A percentile compares a stretch with the other conserved stretches of the same genome.
Evolutionary conservation across 2,797 vertebrate genomes (phyloP).

Genomic region (Adrianichthys oophorus): DNA sequence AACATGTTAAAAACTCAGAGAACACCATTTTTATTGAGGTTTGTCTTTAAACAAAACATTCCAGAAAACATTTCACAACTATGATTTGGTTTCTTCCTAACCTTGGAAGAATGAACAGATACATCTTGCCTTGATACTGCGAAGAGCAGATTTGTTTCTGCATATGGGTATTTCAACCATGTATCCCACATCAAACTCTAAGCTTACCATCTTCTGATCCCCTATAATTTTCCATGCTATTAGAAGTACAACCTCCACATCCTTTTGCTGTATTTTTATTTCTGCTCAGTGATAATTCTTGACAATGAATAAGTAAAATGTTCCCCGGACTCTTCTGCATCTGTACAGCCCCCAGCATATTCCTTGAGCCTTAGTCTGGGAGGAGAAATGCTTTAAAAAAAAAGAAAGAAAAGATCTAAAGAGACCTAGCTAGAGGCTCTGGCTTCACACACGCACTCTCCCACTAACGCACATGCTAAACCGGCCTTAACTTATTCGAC

Average conservation of each 20-base stretch:
- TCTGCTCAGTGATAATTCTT: conserved; percentile 86
- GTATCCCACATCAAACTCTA: conserved; percentile 25
- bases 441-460: conserved; percentile 21
- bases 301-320: conserved; percentile 93
- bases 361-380: conserved; percentile 79
- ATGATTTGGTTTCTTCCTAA: neutral
- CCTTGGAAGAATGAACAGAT: too few relatives aligned
- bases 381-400: conserved; percentile 69
- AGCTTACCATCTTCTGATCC: conserved; percentile 9
- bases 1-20: too few relatives aligned
- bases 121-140: too few relatives aligned
- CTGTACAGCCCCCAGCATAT: conserved; percentile 86
- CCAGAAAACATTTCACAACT: neutral
- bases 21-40: too few relatives aligned
- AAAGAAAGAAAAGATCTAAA: conserved; percentile 67
- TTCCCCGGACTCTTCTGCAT: conserved; percentile 77
- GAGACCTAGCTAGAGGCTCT: conserved; percentile 77
- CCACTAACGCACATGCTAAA: conserved; percentile 7
- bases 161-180: neutral
- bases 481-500: conserved; percentile 17
- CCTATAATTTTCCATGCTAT: conserved; percentile 36
- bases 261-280: conserved; percentile 88
- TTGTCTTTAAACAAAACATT: too few relatives aligned
- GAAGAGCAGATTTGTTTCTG: neutral
- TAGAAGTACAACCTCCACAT: conserved; percentile 75